Conservation (phyloP, 2,888 invertebrate species). For the Agelastica alni region DNA sequence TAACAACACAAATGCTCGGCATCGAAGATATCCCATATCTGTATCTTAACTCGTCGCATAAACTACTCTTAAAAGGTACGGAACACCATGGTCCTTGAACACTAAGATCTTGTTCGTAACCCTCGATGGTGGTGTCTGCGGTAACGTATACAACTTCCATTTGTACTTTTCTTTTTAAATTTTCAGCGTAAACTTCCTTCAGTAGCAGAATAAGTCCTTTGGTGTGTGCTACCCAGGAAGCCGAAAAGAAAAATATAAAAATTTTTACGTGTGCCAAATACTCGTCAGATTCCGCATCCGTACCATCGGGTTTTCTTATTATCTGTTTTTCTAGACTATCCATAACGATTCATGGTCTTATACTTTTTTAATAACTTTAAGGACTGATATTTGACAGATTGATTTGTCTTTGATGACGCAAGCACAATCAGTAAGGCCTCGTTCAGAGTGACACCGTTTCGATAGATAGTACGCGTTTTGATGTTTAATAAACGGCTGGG, state of each 20-base stretch:
- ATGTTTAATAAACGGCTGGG: no score
- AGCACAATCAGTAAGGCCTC: no score
- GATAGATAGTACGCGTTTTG: no score
- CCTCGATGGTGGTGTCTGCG: conserved; percentile 36
- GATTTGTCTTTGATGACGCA: no score
- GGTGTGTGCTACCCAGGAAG: conserved; percentile 30
- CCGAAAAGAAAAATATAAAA: conserved; percentile 37
- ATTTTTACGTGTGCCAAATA: conserved; percentile 34
- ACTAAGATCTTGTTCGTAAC: conserved; percentile 31
- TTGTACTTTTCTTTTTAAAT: conserved; percentile 29
- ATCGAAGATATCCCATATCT: conserved; percentile 38
- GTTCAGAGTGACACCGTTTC: no score
- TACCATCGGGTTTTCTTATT: conserved; percentile 33
- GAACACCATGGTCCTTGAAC: conserved; percentile 40
- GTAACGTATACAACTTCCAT: conserved; percentile 42
- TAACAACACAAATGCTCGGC: conserved; percentile 37
- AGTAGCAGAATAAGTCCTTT: conserved; percentile 32
- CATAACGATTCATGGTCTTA: no score
- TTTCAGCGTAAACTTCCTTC: conserved; percentile 37
- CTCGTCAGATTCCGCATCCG: conserved; percentile 22
- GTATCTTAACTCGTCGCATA: conserved; percentile 35
- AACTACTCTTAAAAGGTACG: conserved; percentile 33
- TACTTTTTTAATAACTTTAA: no score
- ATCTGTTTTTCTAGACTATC: conserved; percentile 36
- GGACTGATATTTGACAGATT: no score